phyloP scores from a whole-genome alignment of 2,113 vertebrate species.

The Haliaeetus leucogaster region DNA sequence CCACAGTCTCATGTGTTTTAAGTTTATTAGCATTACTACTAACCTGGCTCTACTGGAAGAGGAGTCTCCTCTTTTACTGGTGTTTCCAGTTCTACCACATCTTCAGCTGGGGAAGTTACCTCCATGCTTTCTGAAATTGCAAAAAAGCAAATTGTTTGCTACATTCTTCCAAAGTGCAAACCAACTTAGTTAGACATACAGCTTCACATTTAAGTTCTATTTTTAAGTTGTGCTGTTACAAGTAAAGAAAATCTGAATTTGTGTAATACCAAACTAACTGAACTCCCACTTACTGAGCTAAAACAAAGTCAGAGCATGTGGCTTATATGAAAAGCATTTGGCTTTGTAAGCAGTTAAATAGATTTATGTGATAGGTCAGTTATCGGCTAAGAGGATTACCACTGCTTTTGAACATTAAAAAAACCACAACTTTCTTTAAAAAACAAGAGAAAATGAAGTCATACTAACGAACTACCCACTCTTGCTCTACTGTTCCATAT shows the following conservation, averaged over 20 bases:
- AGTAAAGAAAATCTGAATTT: not conserved
- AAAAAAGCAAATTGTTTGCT: not conserved
- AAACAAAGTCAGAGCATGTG: not conserved
- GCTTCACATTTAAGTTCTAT: not conserved
- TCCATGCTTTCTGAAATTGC: constrained; percentile 74
- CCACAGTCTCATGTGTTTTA: not conserved
- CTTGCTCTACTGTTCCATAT: not conserved
- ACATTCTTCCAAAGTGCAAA: not conserved
- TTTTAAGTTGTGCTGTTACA: not conserved
- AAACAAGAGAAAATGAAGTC: not conserved
- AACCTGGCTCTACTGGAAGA: constrained; percentile 69
- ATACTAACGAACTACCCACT: not conserved
- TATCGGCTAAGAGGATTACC: not conserved
- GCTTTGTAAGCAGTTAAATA: not conserved
- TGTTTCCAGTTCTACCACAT: constrained; percentile 71
- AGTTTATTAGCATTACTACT: not conserved
- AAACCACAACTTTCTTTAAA: not conserved
- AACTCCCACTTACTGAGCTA: not conserved
- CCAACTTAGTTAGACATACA: not conserved
- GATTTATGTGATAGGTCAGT: not conserved
- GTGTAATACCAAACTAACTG: not conserved
- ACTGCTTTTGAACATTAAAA: not conserved
- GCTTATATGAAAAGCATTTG: not conserved
- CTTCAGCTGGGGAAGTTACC: constrained; percentile 72
- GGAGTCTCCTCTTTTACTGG: constrained; percentile 70